Conservation (phyloP, 2,888 invertebrate species). For the Ischnus inquisitorius region DNA sequence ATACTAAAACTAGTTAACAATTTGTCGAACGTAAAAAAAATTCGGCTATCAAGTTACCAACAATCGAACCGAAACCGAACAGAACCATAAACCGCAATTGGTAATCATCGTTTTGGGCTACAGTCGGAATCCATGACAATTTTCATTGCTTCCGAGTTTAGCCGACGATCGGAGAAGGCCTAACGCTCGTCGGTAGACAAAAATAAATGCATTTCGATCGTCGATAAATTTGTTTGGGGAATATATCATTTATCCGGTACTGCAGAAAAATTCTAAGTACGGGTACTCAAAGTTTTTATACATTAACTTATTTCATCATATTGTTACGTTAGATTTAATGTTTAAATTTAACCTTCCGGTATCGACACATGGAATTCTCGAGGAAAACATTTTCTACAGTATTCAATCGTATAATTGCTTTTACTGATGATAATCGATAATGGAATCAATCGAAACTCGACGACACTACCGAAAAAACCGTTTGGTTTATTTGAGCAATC, state of each 20-base stretch:
- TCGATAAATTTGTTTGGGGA: not conserved
- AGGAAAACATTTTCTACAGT: too few relatives aligned
- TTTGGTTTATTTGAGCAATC: not conserved
- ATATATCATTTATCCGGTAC: not conserved
- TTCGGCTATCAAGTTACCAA: not conserved
- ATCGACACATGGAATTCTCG: too few relatives aligned
- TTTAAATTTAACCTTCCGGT: too few relatives aligned
- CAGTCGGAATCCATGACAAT: constrained; percentile 10
- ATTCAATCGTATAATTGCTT: not conserved
- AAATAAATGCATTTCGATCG: not conserved
- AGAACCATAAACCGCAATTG: not conserved
- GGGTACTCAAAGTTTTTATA: too few relatives aligned
- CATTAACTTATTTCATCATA: too few relatives aligned
- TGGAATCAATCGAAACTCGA: not conserved
- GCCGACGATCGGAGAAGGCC: not conserved
- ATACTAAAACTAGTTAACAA: too few relatives aligned
- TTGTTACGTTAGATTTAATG: too few relatives aligned
- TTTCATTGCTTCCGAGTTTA: not conserved
- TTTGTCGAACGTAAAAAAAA: too few relatives aligned
- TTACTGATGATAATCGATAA: not conserved
- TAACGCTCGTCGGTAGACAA: not conserved
- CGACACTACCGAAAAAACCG: not conserved
- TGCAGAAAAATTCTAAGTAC: too few relatives aligned
- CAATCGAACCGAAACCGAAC: not conserved
- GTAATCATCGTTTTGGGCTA: not conserved